Evolutionary conservation across 2,113 vertebrate genomes (phyloP), one percentile per base, ranked within the genome.

Genomic region (Clarias batrachus): DNA sequence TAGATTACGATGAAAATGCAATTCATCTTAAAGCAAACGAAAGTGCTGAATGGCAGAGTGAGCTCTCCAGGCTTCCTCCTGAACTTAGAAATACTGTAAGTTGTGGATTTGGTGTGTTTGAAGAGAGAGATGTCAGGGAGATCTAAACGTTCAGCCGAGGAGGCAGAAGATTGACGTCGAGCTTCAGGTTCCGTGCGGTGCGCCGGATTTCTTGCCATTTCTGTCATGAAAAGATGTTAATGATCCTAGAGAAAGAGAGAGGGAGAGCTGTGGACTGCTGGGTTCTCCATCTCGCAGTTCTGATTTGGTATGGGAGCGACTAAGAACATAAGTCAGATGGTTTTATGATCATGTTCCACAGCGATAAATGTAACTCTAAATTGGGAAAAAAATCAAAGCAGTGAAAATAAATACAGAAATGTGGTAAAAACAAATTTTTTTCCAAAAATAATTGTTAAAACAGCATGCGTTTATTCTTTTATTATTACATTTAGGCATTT

Each of bases 11-110:
- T 90, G 91, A 90, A 93, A 91, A 92, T 91, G 91, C 91, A 92
- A 93, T 94, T 93, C 92, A 93, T 94, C 92, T 63, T 2, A 68
- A 33, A 68, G 92, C 86, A 70, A 76, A 80, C 71, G 73, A 85
- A 81, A 84, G 82, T 87, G 87, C 83, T 87, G 71, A 89, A 87
- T 93, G 93, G 94, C 92, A 91, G 85, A 87, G 88, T 80, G 79
- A 86, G 86, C 88, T 92, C 81, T 27, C 66, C 56, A 73, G 71
- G 86, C 91, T 91, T 90, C 77, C 81, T 84, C 87, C 92, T 90
- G 87, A 91, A 90, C 90, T 84, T 82, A 37, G 89, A 86, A 7
- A 48, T 48, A 48, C 48, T 48, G 84, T 79, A 59, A 65, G 37
- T 79, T 19, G 23, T 16, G 66, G 82, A 30, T 73, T 65, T 52